phyloP scores from a whole-genome alignment of 1,140 invertebrate genomes.

The Drosophila navojoa region DNA sequence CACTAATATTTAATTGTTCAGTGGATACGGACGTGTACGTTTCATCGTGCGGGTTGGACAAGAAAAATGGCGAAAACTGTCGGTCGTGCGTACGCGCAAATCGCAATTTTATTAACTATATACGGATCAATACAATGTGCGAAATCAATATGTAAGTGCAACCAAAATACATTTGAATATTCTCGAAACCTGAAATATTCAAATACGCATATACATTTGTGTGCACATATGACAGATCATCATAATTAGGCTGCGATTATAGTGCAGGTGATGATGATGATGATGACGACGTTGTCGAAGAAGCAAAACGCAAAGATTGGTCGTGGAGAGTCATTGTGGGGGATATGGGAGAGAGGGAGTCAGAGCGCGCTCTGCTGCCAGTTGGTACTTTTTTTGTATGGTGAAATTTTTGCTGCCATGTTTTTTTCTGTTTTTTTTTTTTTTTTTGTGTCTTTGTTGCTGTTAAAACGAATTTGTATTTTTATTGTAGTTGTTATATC shows the following conservation, averaged over 20 bases:
- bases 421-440: conserved; percentile 54
- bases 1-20: conserved; percentile 53
- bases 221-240: conserved; percentile 28
- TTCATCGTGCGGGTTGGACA: conserved; percentile 45
- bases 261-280: conserved; percentile 21
- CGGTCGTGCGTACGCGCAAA: conserved; percentile 71
- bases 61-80: conserved; percentile 71
- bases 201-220: conserved; percentile 16
- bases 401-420: conserved; percentile 75
- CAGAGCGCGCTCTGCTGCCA: conserved; percentile 43
- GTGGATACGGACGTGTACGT: conserved; percentile 48
- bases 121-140: conserved; percentile 47
- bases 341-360: conserved; percentile 1
- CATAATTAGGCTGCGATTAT: conserved; percentile 27
- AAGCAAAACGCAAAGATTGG: conserved; percentile 45
- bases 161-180: conserved; percentile 8
- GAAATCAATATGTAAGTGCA: conserved; percentile 59
- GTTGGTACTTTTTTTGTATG: conserved; percentile 64
- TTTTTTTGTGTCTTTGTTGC: conserved; percentile 54
- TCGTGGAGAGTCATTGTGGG: conserved; percentile 22
- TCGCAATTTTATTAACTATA: conserved; percentile 64
- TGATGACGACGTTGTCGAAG: conserved; percentile 39
- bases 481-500: conserved; percentile 34
- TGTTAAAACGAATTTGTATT: conserved; percentile 46
- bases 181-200: not conserved